Evolutionary conservation across 2,888 invertebrate species (phyloP).

Genomic region (Agelastica alni): DNA sequence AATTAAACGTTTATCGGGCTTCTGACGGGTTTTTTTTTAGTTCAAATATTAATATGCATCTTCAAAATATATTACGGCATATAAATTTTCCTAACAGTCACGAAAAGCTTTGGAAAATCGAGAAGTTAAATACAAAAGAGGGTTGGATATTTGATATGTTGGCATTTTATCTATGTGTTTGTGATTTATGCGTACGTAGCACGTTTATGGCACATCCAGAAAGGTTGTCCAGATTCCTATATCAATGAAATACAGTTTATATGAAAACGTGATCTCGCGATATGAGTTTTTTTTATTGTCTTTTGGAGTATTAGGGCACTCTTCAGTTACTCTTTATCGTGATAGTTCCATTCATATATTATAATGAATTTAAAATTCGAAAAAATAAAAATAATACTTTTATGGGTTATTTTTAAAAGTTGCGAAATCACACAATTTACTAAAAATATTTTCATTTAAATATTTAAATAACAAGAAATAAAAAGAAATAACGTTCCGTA

Average conservation of each 20-base stretch:
- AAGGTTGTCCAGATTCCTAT: conserved; percentile 13
- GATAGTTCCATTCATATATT: no score
- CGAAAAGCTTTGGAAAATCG: conserved; percentile 15
- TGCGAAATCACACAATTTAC: no score
- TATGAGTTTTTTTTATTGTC: conserved; percentile 4
- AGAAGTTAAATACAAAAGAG: conserved; percentile 26
- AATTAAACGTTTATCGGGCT: neutral
- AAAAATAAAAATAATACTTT: no score
- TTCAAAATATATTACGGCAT: conserved; percentile 4
- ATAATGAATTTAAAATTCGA: no score
- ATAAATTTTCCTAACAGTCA: conserved; percentile 17
- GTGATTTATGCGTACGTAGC: conserved; percentile 22
- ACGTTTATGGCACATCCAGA: conserved; percentile 14
- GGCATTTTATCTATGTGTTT: conserved; percentile 17
- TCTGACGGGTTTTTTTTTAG: neutral
- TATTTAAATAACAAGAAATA: no score
- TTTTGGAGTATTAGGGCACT: neutral
- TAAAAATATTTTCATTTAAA: no score
- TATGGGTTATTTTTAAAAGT: no score
- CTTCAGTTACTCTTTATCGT: no score
- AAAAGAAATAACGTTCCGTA: no score
- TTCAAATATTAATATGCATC: neutral
- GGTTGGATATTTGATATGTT: conserved; percentile 23
- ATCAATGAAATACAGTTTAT: conserved; percentile 12
- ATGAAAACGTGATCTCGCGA: conserved; percentile 1